Conservation (phyloP, 2,113 vertebrate genomes). For the Antechinus stuartii region DNA sequence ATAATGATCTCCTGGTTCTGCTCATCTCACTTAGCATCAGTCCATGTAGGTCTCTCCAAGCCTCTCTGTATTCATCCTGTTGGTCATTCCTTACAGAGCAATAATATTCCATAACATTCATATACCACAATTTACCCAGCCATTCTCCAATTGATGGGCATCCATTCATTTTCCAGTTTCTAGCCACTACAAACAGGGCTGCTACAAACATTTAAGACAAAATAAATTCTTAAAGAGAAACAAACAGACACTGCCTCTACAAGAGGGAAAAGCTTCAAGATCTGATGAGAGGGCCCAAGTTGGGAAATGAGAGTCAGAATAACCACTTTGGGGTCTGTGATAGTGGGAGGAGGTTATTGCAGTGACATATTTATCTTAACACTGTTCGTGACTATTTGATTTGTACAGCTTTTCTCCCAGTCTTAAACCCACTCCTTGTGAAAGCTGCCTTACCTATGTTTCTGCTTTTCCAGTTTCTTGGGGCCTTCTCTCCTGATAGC, state of each 20-base stretch:
- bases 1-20: no score
- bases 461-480: not conserved
- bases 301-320: not conserved
- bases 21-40: no score
- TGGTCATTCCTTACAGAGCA: no score
- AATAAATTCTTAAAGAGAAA: not conserved
- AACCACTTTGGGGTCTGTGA: not conserved
- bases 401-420: not conserved
- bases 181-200: no score
- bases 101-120: no score
- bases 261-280: not conserved
- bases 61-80: no score
- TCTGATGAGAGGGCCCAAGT: not conserved
- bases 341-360: not conserved
- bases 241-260: not conserved
- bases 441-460: not conserved
- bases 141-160: no score
- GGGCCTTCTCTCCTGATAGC: not conserved
- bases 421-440: not conserved
- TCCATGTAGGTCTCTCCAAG: no score
- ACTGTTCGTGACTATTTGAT: not conserved
- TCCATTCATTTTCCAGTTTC: no score
- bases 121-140: no score
- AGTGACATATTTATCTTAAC: no score
- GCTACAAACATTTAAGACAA: no score